Evolutionary conservation across 2,113 vertebrate genomes (phyloP), one percentile per base, ranked within the genome.

Genomic region (Caranx ignobilis): DNA sequence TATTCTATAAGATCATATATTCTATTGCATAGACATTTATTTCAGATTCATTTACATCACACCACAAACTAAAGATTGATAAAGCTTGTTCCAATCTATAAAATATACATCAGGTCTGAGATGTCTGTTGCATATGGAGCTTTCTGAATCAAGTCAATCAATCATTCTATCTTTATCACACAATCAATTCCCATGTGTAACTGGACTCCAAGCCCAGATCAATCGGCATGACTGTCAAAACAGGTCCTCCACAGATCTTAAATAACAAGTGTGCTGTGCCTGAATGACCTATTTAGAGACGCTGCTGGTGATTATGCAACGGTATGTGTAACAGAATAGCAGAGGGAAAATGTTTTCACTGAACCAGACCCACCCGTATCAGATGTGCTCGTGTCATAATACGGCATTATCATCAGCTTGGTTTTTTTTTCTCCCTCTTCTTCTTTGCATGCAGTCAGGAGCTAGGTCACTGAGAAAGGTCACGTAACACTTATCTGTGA

Each of bases 281-380:
- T 85, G 69, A 88, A 80, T 84, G 84, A 82, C 88, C 88, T 80
- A 82, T 89, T 90, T 88, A 87, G 85, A 89, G 80, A 59, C 69
- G 68, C 72, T 85, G 68, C 72, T 85, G 69, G 80, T 68, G 87
- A 91, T 93, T 94, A 91, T 79, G 93, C 80, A 93, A 93, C 54
- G 50, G 60, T 32, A 81, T 57, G 82, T 85, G 86, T 90, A 94
- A 93, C 78, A 7, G 61, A 68, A 91, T 86, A 91, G 64, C 89
- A 48, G 18, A 67, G 85, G 85, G 85, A 83, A 93, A 82, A 89
- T 81, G 65, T 85, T 89, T 90, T 83, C 81, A 78, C 71, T 56
- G 31, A 81, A 57, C 15, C 47, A 43, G 72, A 87, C 85, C 78
- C 88, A 61, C 88, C 90, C 82, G 19, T 75, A 91, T 88, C 89